Evolutionary conservation across 2,113 vertebrate species (phyloP).

Genomic region (Pedetes capensis): DNA sequence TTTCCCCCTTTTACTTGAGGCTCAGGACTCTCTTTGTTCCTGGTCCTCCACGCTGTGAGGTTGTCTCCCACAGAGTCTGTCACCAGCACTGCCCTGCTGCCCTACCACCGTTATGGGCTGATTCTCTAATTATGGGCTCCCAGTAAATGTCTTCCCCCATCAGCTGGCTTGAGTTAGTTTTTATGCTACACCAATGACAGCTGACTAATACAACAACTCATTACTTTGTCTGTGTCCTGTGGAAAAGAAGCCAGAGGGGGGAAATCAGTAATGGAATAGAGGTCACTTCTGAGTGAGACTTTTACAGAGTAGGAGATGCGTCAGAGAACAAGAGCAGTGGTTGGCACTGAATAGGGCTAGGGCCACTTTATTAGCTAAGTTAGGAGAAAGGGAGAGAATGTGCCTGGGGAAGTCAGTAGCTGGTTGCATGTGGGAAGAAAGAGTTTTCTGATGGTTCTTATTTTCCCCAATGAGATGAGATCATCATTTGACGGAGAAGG

Average conservation of each 20-base stretch:
- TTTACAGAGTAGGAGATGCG: neutral
- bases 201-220: too few relatives aligned
- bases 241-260: neutral
- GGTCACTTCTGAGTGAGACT: neutral
- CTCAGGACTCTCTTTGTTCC: too few relatives aligned
- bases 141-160: too few relatives aligned
- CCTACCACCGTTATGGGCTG: too few relatives aligned
- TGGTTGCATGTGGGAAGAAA: neutral
- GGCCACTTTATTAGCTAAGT: neutral
- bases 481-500: neutral
- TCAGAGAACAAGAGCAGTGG: too few relatives aligned
- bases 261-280: neutral
- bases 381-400: neutral
- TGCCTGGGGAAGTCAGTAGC: neutral
- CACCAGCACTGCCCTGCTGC: too few relatives aligned
- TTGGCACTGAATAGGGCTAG: neutral
- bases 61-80: too few relatives aligned
- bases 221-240: accelerated
- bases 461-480: neutral
- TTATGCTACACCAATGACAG: too few relatives aligned
- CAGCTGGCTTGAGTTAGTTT: too few relatives aligned
- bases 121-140: too few relatives aligned
- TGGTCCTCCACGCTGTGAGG: too few relatives aligned
- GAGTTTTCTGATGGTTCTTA: neutral
- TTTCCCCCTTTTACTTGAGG: too few relatives aligned